Percentiles rank a stretch among this genome's conserved stretches.
Evolutionary conservation across 2,113 vertebrate species (phyloP).

Genomic region (Sprattus sprattus): DNA sequence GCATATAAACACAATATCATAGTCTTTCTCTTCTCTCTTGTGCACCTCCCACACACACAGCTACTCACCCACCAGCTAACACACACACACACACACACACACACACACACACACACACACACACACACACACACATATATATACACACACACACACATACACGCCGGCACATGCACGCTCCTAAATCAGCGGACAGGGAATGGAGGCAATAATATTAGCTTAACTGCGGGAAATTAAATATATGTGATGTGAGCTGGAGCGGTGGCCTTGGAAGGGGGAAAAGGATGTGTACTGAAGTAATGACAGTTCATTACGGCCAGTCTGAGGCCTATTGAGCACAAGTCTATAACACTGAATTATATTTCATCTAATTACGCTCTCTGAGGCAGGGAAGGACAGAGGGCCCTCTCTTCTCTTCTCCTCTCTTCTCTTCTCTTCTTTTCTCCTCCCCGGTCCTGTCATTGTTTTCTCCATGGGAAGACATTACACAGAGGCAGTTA

Average conservation of each 20-base stretch:
- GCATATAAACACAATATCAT: not conserved
- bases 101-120: constrained; percentile 46
- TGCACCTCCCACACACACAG: not conserved
- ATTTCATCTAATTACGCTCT: constrained; percentile 44
- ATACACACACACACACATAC: not conserved
- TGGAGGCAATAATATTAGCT: constrained; percentile 83
- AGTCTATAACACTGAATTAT: constrained; percentile 50
- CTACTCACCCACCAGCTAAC: not conserved
- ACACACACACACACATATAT: constrained; percentile 23
- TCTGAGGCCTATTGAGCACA: constrained; percentile 48
- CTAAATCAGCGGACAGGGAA: constrained; percentile 89
- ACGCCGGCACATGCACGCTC: constrained; percentile 59
- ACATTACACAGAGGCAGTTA: not conserved
- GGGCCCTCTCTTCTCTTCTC: not conserved
- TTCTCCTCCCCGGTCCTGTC: not conserved
- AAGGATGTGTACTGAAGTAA: constrained; percentile 51
- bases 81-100: constrained; percentile 1
- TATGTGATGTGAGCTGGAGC: constrained; percentile 64
- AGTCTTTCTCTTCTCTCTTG: not conserved
- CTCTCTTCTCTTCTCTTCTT: not conserved
- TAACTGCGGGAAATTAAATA: constrained; percentile 90
- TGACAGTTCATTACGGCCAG: constrained; percentile 53
- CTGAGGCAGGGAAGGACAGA: constrained; percentile 24
- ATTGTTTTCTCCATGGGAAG: constrained; percentile 11
- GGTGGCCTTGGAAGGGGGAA: constrained; percentile 32